phyloP scores from a whole-genome alignment of 2,888 invertebrate species.

The Cantharis nigra region DNA sequence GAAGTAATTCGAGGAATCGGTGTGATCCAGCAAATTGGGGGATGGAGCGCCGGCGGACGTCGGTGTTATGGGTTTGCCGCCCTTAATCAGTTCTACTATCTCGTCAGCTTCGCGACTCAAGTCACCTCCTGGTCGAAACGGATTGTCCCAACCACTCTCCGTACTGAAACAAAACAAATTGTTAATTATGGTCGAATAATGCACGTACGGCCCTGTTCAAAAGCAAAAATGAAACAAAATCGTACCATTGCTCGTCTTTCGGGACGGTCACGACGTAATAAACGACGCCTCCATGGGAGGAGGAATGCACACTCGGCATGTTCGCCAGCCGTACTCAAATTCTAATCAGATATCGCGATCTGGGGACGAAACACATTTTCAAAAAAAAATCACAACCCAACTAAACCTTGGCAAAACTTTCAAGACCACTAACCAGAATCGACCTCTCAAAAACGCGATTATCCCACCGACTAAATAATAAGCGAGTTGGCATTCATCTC shows the following conservation, averaged over 20 bases:
- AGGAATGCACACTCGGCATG: conserved; percentile 57
- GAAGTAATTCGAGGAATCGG: conserved; percentile 46
- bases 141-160: conserved; percentile 97
- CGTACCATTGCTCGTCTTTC: conserved; percentile 21
- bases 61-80: conserved; percentile 84
- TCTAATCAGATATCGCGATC: neutral
- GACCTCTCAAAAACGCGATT: conserved; percentile 14
- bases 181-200: neutral
- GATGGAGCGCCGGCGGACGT: conserved; percentile 64
- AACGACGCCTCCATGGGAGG: conserved; percentile 68
- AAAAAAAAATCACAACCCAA: neutral
- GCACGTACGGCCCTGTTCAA: neutral
- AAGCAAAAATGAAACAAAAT: neutral
- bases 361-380: neutral
- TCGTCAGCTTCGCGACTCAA: conserved; percentile 93
- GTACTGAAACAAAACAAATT: conserved; percentile 67
- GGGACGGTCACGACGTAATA: conserved; percentile 64
- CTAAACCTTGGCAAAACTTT: conserved; percentile 6
- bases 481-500: neutral
- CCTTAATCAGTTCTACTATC: conserved; percentile 93
- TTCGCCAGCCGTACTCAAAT: neutral
- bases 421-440: conserved; percentile 14
- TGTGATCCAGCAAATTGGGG: conserved; percentile 60
- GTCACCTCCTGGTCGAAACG: conserved; percentile 95
- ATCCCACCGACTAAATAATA: neutral